A percentile compares a stretch with the other conserved stretches of the same genome.
Evolutionary conservation across 1,140 invertebrate genomes (phyloP).

Genomic region (Paralvinella palmiformis): DNA sequence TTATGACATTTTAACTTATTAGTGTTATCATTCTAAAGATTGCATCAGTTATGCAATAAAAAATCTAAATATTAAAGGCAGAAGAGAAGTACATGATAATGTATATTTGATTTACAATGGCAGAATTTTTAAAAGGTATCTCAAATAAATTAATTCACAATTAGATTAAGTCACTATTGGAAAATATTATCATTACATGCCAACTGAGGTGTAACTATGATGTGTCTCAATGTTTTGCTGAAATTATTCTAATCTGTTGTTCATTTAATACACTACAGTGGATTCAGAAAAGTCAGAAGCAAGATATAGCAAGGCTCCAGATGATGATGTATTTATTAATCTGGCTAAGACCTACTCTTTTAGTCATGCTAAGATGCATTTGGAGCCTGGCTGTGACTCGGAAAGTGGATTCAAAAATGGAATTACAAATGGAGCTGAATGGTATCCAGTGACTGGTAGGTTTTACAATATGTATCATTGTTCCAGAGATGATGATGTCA

Average conservation of each 20-base stretch:
- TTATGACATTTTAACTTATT: not conserved
- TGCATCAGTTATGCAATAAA: no score
- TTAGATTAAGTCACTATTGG: no score
- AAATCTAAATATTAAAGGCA: no score
- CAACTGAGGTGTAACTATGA: no score
- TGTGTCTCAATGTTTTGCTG: no score
- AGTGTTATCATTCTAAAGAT: not conserved
- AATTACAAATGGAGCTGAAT: slow-evolving; percentile 81
- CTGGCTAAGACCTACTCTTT: slow-evolving; percentile 34
- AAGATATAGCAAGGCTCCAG: slow-evolving; percentile 42
- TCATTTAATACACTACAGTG: not conserved
- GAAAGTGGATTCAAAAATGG: slow-evolving; percentile 53
- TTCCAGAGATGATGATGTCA: no score
- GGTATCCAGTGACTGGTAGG: slow-evolving; percentile 72
- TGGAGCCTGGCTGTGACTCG: slow-evolving; percentile 25
- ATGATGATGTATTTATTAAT: slow-evolving; percentile 39
- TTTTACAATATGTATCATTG: not conserved
- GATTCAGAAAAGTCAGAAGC: slow-evolving; percentile 43
- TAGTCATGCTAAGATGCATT: slow-evolving; percentile 48
- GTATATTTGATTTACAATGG: no score
- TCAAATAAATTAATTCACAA: no score
- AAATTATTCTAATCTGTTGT: no score
- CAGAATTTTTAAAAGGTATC: no score
- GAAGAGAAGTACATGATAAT: no score
- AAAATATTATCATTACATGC: no score